Conservation (phyloP, 2,888 invertebrate species). For the Limnephilus lunatus region DNA sequence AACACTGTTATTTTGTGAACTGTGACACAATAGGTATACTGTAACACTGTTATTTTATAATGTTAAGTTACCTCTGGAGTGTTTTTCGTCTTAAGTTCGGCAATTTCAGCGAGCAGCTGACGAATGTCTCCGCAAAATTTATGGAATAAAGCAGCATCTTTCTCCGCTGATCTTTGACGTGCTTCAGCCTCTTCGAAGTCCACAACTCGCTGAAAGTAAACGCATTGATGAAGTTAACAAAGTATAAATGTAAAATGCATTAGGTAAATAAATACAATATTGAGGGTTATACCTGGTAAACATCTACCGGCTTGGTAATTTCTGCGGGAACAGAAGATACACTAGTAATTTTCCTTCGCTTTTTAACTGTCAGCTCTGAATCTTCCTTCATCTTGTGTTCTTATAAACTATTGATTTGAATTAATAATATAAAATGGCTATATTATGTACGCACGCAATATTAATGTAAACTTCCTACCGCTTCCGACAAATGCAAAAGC, state of each 20-base stretch:
- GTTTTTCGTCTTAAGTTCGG: conserved; percentile 80
- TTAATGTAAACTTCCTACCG: too few species aligned
- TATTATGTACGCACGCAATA: not conserved
- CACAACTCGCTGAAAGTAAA: conserved; percentile 79
- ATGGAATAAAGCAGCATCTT: conserved; percentile 83
- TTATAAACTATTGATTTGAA: not conserved
- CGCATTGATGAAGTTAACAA: conserved; percentile 56
- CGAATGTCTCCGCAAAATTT: conserved; percentile 85
- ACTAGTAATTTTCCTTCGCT: conserved; percentile 76
- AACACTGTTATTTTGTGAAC: too few species aligned
- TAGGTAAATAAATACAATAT: not conserved
- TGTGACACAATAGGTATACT: too few species aligned
- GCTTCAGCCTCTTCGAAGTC: conserved; percentile 87
- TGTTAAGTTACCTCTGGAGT: conserved; percentile 74
- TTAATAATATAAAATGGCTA: not conserved
- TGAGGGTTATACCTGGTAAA: conserved; percentile 76
- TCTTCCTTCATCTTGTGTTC: conserved; percentile 73
- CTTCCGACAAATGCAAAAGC: not conserved
- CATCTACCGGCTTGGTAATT: conserved; percentile 74
- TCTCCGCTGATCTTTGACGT: conserved; percentile 79
- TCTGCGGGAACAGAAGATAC: conserved; percentile 71
- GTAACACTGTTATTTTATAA: too few species aligned
- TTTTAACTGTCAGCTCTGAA: conserved; percentile 75
- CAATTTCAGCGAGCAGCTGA: conserved; percentile 82
- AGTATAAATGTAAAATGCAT: conserved; percentile 24